These are phyloP conservation scores for Coptodon bakossiorum DNA, from an alignment of 2,113 vertebrate genomes.

Conservation along the genomic window DNA sequence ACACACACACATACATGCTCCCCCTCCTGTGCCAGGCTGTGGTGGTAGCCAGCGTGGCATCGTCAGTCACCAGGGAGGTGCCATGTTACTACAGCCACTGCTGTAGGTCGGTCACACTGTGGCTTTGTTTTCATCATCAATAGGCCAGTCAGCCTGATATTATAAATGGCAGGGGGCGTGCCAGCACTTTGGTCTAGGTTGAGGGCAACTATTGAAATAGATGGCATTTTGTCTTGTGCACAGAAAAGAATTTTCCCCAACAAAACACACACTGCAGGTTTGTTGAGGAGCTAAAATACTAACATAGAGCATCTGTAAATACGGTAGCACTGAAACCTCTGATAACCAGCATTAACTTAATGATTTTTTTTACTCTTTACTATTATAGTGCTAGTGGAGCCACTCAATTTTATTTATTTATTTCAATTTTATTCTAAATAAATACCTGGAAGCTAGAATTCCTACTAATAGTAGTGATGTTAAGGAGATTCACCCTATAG, in stretches of 20 bases:
- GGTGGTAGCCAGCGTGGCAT: constrained; percentile 63
- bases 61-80: constrained; percentile 54
- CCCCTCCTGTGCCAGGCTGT: constrained; percentile 42
- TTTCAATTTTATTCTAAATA: neutral
- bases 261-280: neutral
- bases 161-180: constrained; percentile 53
- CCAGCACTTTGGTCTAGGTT: constrained; percentile 29
- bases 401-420: neutral
- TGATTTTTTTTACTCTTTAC: neutral
- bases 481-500: neutral
- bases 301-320: neutral
- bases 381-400: neutral
- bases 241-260: neutral
- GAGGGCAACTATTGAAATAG: constrained; percentile 35
- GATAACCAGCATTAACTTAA: neutral
- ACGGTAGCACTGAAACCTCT: neutral
- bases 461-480: neutral
- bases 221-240: neutral
- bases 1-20: neutral
- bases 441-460: neutral
- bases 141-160: constrained; percentile 61
- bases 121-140: constrained; percentile 63
- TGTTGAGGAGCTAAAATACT: neutral
- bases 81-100: constrained; percentile 49
- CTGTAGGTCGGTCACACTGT: constrained; percentile 60